phyloP scores from a whole-genome alignment of 2,888 invertebrate species.

The Oxyteleia sp. region DNA sequence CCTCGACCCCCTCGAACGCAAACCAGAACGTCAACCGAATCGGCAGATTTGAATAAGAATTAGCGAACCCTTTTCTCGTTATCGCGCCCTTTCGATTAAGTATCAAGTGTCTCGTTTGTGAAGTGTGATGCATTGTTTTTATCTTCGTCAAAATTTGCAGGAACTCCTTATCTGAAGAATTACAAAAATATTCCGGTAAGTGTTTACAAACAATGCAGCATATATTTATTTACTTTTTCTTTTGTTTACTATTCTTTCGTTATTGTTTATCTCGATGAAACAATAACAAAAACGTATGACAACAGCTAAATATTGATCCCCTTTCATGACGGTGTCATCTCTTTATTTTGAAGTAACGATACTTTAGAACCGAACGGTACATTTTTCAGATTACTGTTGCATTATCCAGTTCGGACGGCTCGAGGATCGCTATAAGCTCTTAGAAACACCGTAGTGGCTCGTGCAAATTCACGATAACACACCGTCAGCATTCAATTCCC shows the following conservation, averaged over 20 bases:
- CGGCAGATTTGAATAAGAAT: neutral
- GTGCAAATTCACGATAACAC: neutral
- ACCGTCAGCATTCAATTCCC: constrained; percentile 77
- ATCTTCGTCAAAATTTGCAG: constrained; percentile 5
- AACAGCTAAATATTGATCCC: no score
- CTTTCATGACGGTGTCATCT: no score
- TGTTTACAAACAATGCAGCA: neutral
- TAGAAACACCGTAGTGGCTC: no score
- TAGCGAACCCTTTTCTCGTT: constrained; percentile 8
- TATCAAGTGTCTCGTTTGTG: constrained; percentile 47
- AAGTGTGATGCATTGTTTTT: constrained; percentile 54
- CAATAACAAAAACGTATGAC: no score
- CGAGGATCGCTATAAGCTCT: no score
- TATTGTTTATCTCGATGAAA: no score
- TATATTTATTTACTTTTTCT: no score
- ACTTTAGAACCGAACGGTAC: no score
- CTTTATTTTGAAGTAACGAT: no score
- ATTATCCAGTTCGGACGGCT: no score
- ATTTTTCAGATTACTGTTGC: no score
- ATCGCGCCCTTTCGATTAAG: constrained; percentile 16
- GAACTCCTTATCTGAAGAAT: constrained; percentile 6
- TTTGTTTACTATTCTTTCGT: no score
- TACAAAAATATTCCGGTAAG: neutral
- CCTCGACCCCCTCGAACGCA: constrained; percentile 10
- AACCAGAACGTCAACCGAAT: constrained; percentile 25